Evolutionary conservation across 1,140 invertebrate genomes (phyloP), one percentile per base, ranked within the genome.

Genomic region (Halesus radiatus): DNA sequence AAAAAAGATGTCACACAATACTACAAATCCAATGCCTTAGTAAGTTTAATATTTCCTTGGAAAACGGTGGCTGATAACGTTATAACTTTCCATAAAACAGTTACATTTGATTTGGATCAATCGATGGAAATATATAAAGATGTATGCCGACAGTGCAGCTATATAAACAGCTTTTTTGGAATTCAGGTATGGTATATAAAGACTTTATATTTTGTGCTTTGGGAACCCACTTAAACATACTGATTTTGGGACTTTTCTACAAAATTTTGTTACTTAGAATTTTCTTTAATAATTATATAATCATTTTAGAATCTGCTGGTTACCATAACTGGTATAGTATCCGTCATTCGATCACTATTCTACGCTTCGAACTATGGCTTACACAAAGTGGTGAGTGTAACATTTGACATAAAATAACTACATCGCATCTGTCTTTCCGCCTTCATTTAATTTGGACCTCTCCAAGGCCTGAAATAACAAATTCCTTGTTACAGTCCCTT

Each of bases 11-110:
- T 60, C 5, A 23, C 18, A 10, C 18, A 60, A 60, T 22, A 60
- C 23, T 60, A 60, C 16, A 60, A 60, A n/a, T 60, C 56, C 1
- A 60, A 60, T 60, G 56, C n/a, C 56, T 60, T 60, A 22, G 8
- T 60, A 23, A 60, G 4, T 60, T 60, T 60, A 45, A 60, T 60
- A 60, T 22, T 60, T 60, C 56, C 56, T 18, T 60, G 18, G 56
- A 60, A 60, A 60, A 18, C 16, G 18, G 3, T 60, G 18, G n/a
- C 56, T 15, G 23, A 60, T 3, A n/a, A 60, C 10, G 20, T 23
- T 22, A 20, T 60, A 22, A 23, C 16, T 60, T 60, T 23, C 23
- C 18, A 60, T 13, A 60, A 23, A 22, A 45, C 37, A 45, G 37
- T 45, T 45, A 20, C 8, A 22, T 60, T 20, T 60, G 20, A 60